Percentiles rank a stretch among this genome's conserved stretches.
Evolutionary conservation across 2,797 vertebrate genomes (phyloP).

Genomic region (Rhynchotus rufescens): DNA sequence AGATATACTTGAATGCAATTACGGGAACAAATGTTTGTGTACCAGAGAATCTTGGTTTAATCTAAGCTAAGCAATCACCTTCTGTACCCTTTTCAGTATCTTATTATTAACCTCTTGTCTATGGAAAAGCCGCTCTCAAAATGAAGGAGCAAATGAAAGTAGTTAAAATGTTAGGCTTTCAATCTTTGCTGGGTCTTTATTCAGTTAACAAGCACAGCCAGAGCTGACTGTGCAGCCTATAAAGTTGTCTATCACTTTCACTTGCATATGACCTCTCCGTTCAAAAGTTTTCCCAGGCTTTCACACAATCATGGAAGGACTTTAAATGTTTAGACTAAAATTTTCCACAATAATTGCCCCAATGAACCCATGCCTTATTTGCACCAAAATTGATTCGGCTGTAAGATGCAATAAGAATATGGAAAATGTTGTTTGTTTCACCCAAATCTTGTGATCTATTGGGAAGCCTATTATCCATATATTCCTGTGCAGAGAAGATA

Average conservation of each 20-base stretch:
- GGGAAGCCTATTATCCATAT: neutral
- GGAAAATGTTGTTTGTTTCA: neutral
- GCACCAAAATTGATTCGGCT: neutral
- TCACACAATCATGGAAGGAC: neutral
- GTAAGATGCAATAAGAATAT: neutral
- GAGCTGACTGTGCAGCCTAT: neutral
- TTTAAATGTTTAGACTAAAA: neutral
- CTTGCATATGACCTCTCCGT: neutral
- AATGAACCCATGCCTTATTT: neutral
- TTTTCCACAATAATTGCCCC: neutral
- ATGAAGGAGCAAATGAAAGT: conserved; percentile 25
- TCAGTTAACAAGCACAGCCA: neutral
- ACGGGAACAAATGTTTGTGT: conserved; percentile 36
- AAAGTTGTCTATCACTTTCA: neutral
- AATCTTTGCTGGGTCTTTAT: neutral
- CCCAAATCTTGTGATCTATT: neutral
- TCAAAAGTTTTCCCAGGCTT: neutral
- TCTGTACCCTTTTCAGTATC: neutral
- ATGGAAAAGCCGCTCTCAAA: conserved; percentile 13
- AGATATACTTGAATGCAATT: conserved; percentile 46
- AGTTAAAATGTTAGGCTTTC: conserved; percentile 22
- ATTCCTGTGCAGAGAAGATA: neutral
- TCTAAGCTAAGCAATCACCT: conserved; percentile 36
- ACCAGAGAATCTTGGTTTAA: conserved; percentile 49
- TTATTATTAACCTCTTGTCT: conserved; percentile 58